Conservation (phyloP, 2,797 vertebrate species). For the Fringilla coelebs region DNA sequence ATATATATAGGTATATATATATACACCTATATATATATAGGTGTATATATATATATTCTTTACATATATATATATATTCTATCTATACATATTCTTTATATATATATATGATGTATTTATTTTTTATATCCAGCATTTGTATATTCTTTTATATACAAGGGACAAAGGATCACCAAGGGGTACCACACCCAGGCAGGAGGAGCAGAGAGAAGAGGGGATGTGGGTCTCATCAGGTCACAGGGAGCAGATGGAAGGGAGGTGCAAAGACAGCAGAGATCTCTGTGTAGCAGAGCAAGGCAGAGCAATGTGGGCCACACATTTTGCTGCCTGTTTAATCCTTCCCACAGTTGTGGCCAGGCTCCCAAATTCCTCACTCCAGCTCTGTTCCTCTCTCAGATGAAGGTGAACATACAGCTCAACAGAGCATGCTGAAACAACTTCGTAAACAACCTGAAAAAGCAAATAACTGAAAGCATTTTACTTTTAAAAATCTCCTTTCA, state of each 20-base stretch:
- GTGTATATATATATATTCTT: too few species aligned
- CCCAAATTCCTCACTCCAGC: background rate
- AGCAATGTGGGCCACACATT: background rate
- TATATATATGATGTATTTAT: background rate
- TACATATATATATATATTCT: too few species aligned
- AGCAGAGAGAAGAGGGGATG: background rate
- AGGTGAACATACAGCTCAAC: background rate
- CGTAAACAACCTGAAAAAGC: conserved; percentile 43
- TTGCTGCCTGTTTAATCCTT: background rate
- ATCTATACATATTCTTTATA: background rate
- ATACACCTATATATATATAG: too few species aligned
- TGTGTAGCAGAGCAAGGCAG: background rate
- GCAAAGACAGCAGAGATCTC: background rate
- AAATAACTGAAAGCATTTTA: conserved; percentile 43
- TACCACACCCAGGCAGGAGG: background rate
- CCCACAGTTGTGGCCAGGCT: background rate
- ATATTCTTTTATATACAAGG: too few species aligned
- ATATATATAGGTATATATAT: too few species aligned
- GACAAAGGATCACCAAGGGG: background rate
- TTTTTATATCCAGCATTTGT: background rate
- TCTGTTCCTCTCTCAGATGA: background rate
- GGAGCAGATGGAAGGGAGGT: background rate
- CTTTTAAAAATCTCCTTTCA: conserved; percentile 47
- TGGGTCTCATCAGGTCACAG: background rate
- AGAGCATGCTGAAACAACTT: background rate